Evolutionary conservation across 2,113 vertebrate species (phyloP), one percentile per base, ranked within the genome.

Genomic region (Brachyistius frenatus): DNA sequence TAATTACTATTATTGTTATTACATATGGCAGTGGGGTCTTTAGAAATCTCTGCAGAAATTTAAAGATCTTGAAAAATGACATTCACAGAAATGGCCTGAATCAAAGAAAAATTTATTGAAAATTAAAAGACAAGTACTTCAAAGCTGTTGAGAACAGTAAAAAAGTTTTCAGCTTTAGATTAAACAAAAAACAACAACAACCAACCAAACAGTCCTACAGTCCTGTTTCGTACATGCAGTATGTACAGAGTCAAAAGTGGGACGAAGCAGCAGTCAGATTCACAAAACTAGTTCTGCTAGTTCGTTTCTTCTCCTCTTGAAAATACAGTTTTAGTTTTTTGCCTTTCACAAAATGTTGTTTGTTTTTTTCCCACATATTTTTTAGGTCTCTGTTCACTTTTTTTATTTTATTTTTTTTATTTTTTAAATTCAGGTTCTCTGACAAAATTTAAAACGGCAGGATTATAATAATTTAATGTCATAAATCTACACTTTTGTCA

Each of bases 41-140:
- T 23, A 23, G 23, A 23, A 23, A 23, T 23, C 23, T 23, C 41
- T 11, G 41, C 3, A 44, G 41, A 44, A 44, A 44, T 13, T 3
- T 3, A 11, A 9, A 44, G 49, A 52, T n/a, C 1, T 23, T 23
- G 16, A 7, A 7, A 46, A 64, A 32, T 30, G 37, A 49, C 36
- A 61, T 35, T 55, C 32, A 30, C 53, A 78, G 57, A 72, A 64
- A 30, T 33, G 35, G 71, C 78, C 71, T 60, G 69, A 87, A 84
- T 81, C 55, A 83, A 86, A 91, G 76, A 71, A 74, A 81, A 23
- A 75, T 88, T 90, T 91, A 91, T 89, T 90, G 87, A 87, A 91
- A 91, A 91, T 90, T 36, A 93, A 88, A 86, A 87, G 81, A 89
- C 72, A 80, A 57, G 15, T 70, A 86, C 39, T 69, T 77, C 65